These are phyloP conservation scores for Alaudala cheleensis DNA, from an alignment of 2,113 vertebrate species.

Conservation along the genomic window DNA sequence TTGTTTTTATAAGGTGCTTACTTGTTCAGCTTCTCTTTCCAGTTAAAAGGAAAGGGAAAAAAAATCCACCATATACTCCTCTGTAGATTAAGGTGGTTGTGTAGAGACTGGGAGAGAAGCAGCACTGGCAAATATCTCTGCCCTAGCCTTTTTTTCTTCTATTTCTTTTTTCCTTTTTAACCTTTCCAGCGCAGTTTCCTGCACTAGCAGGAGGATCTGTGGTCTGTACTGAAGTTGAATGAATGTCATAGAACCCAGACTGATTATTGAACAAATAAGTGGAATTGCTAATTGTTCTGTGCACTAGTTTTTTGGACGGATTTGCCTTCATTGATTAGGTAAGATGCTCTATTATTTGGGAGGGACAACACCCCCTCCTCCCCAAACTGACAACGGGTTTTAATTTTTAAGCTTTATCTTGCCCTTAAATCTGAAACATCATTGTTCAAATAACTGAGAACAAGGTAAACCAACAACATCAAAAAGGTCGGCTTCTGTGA, in stretches of 20 bases:
- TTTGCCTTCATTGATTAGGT: conserved; percentile 62
- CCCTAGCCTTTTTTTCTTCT: not conserved
- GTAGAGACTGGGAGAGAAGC: not conserved
- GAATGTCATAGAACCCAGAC: conserved; percentile 17
- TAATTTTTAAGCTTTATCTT: conserved; percentile 83
- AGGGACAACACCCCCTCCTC: conserved; percentile 12
- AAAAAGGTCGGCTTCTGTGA: conserved; percentile 86
- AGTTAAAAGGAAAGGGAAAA: not conserved
- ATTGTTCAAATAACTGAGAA: conserved; percentile 87
- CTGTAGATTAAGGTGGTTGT: not conserved
- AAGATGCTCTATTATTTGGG: conserved; percentile 51
- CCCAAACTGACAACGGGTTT: conserved; percentile 69
- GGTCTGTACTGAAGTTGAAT: conserved; percentile 38
- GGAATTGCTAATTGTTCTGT: conserved; percentile 30
- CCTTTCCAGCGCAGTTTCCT: conserved; percentile 18
- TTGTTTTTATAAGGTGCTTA: conserved; percentile 64
- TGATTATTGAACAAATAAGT: conserved; percentile 24
- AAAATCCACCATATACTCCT: not conserved
- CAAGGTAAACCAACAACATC: conserved; percentile 91
- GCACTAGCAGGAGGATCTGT: conserved; percentile 5
- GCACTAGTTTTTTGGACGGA: not conserved
- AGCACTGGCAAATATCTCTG: conserved; percentile 2
- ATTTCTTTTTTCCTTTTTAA: not conserved
- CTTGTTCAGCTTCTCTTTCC: conserved; percentile 43
- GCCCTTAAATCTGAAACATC: conserved; percentile 81